Base-by-base conservation (phyloP, 2,797 vertebrate genomes). In the Lates japonicus region DNA sequence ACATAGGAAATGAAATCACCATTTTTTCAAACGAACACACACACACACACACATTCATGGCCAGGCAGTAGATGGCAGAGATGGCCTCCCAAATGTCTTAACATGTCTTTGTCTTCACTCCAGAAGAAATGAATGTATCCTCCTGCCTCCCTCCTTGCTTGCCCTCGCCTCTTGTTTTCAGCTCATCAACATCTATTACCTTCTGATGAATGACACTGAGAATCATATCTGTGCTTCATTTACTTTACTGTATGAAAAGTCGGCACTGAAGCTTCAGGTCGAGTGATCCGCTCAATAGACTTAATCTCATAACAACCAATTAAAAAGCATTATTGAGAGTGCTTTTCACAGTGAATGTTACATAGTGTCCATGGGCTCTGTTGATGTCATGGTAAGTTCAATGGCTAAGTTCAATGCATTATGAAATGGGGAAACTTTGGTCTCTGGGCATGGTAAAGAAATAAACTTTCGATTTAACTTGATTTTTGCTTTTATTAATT, bases 21-120 rank as follows among this genome's bases (percentile, higher is more conserved):
- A 83, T 83, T 87, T 84, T 78, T 74, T 78, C 52, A 58, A 65
- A 44, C 57, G n/a, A 69, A n/a, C 78, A 12, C 57, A 13, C 78
- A 29, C 57, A 58, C 65, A 70, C 70, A 74, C 64, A 72, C 70
- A 57, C 78, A 57, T 52, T n/a, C n/a, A n/a, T n/a, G n/a, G n/a
- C n/a, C n/a, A n/a, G n/a, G n/a, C n/a, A n/a, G n/a, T n/a, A n/a
- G n/a, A n/a, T n/a, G n/a, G n/a, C n/a, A n/a, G n/a, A 85, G 76
- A 90, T 92, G 85, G 85, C 83, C 85, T 90, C 90, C 80, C 83
- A 81, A 91, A 91, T 57, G 57, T 92, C 91, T 90, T 90, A 84
- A 92, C 93, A 93, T 90, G 77, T 80, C 84, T 84, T 90, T 90
- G 92, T 93, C 92, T 92, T 79, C 88, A 88, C 87, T 80, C 25